Conservation (phyloP, 2,113 vertebrate species). For the Myotis yumanensis region DNA sequence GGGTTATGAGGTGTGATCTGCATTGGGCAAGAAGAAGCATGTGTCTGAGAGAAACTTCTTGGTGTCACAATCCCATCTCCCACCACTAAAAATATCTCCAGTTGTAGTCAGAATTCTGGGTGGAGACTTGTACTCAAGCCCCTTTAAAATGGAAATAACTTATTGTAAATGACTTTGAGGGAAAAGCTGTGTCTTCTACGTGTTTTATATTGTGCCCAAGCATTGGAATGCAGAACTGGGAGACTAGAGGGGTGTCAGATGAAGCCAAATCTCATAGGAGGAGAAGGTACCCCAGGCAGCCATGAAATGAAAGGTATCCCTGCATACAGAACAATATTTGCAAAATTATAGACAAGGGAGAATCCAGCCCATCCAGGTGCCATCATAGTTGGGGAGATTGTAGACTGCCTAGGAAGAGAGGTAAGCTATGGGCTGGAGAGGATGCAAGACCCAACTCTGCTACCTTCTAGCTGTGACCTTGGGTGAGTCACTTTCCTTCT, state of each 20-base stretch:
- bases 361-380: background rate
- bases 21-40: background rate
- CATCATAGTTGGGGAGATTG: background rate
- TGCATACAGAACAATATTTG: background rate
- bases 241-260: background rate
- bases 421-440: background rate
- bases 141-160: background rate
- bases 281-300: background rate
- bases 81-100: background rate
- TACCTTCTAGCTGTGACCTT: conserved; percentile 52
- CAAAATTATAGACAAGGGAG: background rate
- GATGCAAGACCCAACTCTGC: background rate
- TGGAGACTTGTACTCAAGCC: background rate
- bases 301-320: background rate
- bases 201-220: background rate
- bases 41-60: background rate
- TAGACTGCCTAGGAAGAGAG: background rate
- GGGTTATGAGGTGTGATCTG: background rate
- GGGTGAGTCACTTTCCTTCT: conserved; percentile 8
- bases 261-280: background rate
- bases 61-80: background rate
- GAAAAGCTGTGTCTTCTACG: background rate
- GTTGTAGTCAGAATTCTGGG: background rate
- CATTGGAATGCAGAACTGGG: background rate
- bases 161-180: background rate